Evolutionary conservation across 2,797 vertebrate genomes (phyloP).

Genomic region (Enteromius afrohamiltoni): DNA sequence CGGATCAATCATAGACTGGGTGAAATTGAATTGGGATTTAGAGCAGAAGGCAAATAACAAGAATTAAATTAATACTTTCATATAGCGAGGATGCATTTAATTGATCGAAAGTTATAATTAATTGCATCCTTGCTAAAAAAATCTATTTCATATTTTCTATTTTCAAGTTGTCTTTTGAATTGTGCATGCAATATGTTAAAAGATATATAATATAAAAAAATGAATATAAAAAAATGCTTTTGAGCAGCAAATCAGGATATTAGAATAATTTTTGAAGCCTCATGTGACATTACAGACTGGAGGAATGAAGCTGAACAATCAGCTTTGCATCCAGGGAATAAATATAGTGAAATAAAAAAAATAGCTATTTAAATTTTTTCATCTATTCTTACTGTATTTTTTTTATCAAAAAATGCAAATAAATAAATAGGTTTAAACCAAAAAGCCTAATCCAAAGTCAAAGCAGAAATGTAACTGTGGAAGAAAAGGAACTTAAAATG

Average conservation of each 20-base stretch:
- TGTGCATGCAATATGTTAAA: background rate
- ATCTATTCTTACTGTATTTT: background rate
- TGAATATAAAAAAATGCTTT: background rate
- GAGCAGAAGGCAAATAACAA: background rate
- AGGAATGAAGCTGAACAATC: background rate
- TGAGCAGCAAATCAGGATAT: background rate
- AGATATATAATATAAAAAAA: background rate
- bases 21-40: conserved; percentile 11
- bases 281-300: background rate
- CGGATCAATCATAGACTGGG: conserved; percentile 15
- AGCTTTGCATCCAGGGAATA: background rate
- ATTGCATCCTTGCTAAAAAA: no score
- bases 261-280: background rate
- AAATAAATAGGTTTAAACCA: background rate
- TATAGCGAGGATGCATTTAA: background rate
- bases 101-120: background rate
- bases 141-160: background rate
- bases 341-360: background rate
- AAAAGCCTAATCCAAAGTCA: background rate
- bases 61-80: background rate
- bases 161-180: background rate
- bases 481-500: background rate
- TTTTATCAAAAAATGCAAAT: background rate
- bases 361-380: background rate
- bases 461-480: background rate